phyloP scores from a whole-genome alignment of 2,888 invertebrate species.

The Stenotaenia linearis region DNA sequence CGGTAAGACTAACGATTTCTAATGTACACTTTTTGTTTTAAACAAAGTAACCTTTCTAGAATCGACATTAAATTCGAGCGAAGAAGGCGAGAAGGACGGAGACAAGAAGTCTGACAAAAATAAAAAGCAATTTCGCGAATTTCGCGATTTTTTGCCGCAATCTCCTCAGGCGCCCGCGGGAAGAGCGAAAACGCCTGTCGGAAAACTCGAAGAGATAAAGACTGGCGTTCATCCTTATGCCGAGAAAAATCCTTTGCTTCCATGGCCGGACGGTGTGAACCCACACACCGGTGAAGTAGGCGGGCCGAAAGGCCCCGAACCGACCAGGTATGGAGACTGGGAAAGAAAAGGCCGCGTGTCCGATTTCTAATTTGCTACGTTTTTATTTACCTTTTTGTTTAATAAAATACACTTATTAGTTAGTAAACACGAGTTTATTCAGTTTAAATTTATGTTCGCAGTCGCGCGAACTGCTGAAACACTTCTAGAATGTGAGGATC shows the following conservation, averaged over 20 bases:
- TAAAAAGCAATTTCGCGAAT: background rate
- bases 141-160: background rate
- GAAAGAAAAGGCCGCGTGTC: conserved; percentile 94
- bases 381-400: no score
- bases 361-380: conserved; percentile 72
- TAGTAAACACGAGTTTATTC: background rate
- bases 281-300: conserved; percentile 91
- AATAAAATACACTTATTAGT: no score
- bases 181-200: conserved; percentile 56
- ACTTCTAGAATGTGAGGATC: conserved; percentile 93
- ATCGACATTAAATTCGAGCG: no score
- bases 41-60: no score
- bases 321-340: conserved; percentile 99
- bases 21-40: no score
- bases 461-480: conserved; percentile 94
- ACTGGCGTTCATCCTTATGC: conserved; percentile 63
- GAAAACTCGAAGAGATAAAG: conserved; percentile 69
- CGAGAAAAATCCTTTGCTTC: conserved; percentile 73
- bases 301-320: conserved; percentile 94
- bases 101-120: no score
- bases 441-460: conserved; percentile 59
- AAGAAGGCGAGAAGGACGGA: no score
- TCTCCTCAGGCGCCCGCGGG: background rate
- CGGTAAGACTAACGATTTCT: no score
- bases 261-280: conserved; percentile 82